Evolutionary conservation across 2,113 vertebrate genomes (phyloP).

Genomic region (Oreocharis arfaki): DNA sequence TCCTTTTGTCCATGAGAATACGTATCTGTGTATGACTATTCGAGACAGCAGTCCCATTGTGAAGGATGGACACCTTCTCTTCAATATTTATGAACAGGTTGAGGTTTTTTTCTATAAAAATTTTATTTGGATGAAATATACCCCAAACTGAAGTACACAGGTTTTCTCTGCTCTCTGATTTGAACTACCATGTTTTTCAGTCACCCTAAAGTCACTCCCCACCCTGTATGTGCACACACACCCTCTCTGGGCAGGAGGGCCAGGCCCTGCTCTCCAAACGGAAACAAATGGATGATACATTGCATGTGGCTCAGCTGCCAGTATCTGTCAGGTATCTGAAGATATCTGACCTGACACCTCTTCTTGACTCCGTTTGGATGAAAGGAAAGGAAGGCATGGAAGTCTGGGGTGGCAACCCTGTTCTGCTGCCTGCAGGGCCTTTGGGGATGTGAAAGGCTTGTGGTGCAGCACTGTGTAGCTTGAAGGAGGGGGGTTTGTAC

Average conservation of each 20-base stretch:
- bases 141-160: background rate
- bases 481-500: background rate
- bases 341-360: no score
- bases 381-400: background rate
- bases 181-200: background rate
- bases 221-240: fast-evolving
- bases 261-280: background rate
- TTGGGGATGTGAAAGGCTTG: background rate
- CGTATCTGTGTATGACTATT: background rate
- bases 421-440: background rate
- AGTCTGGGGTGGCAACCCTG: background rate
- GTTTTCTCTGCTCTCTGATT: background rate
- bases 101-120: background rate
- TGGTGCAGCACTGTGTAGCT: background rate
- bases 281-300: background rate
- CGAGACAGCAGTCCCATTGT: background rate
- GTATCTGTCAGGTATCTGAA: background rate
- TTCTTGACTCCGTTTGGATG: background rate
- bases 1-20: background rate
- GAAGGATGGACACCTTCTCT: background rate
- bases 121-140: background rate
- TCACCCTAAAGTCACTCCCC: background rate
- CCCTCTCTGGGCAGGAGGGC: background rate
- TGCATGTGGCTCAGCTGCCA: background rate
- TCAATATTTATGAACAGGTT: background rate